These are phyloP conservation scores for Poeciliopsis turneri DNA, from an alignment of 2,797 vertebrate species.

Conservation along the genomic window DNA sequence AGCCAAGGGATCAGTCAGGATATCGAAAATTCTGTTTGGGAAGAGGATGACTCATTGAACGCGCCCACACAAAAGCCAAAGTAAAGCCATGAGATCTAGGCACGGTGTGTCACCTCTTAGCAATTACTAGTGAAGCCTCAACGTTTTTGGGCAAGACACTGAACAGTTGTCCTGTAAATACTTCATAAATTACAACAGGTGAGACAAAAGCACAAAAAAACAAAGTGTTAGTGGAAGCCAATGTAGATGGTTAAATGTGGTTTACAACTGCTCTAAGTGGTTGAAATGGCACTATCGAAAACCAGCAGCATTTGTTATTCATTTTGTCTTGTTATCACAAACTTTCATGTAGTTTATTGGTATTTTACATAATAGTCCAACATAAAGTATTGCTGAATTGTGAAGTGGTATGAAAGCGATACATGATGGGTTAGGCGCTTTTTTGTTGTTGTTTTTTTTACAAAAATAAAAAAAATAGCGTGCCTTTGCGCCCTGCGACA, in stretches of 20 bases:
- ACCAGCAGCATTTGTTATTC: neutral
- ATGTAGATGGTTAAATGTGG: neutral
- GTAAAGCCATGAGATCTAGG: constrained; percentile 49
- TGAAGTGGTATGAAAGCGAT: neutral
- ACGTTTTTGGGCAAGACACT: neutral
- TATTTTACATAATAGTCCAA: neutral
- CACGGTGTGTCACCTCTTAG: constrained; percentile 17
- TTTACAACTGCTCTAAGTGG: neutral
- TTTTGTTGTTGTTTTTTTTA: neutral
- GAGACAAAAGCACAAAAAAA: no score
- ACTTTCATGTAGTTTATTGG: neutral
- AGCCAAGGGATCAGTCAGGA: constrained; percentile 27
- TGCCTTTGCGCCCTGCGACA: neutral
- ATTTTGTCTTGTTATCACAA: neutral
- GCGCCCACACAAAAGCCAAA: constrained; percentile 53
- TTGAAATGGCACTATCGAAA: neutral
- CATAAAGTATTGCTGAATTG: neutral
- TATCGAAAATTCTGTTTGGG: constrained; percentile 28
- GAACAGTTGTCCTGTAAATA: neutral
- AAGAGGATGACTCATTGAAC: constrained; percentile 51
- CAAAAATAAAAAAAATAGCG: neutral
- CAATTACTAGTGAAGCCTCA: constrained; percentile 4
- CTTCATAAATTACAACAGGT: neutral
- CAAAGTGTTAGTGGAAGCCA: constrained; percentile 19
- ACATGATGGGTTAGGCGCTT: neutral